phyloP scores from a whole-genome alignment of 2,797 vertebrate genomes.

The Lepilemur septentrionalis region DNA sequence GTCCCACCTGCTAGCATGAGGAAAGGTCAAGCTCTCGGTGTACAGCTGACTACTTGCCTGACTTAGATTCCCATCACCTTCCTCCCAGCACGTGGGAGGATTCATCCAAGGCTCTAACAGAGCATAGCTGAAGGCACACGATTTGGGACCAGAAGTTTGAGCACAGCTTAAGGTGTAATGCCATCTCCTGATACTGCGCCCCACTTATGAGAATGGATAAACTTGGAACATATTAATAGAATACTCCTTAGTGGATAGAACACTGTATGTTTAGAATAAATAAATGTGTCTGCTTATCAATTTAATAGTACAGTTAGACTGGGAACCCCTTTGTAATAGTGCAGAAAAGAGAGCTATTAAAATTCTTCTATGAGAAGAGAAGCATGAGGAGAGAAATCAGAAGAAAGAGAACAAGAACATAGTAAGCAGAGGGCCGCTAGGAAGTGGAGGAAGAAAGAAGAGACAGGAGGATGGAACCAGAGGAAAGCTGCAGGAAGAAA shows the following conservation, averaged over 20 bases:
- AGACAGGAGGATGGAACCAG: neutral
- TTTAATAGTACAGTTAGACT: neutral
- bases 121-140: fast-evolving
- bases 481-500: neutral
- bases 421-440: fast-evolving
- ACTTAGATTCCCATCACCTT: neutral
- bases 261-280: neutral
- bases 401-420: neutral
- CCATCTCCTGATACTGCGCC: neutral
- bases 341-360: constrained; percentile 3
- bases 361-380: constrained; percentile 3
- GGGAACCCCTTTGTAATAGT: neutral
- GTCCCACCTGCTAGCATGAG: too few relatives aligned
- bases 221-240: neutral
- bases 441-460: neutral
- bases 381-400: neutral
- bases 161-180: too few relatives aligned
- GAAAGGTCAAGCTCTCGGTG: neutral
- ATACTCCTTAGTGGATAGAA: neutral
- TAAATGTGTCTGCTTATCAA: constrained; percentile 51
- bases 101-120: neutral
- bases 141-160: neutral
- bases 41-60: neutral
- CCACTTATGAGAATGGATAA: neutral
- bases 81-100: fast-evolving